phyloP scores from a whole-genome alignment of 2,113 vertebrate species.

The Odobenus rosmarus region DNA sequence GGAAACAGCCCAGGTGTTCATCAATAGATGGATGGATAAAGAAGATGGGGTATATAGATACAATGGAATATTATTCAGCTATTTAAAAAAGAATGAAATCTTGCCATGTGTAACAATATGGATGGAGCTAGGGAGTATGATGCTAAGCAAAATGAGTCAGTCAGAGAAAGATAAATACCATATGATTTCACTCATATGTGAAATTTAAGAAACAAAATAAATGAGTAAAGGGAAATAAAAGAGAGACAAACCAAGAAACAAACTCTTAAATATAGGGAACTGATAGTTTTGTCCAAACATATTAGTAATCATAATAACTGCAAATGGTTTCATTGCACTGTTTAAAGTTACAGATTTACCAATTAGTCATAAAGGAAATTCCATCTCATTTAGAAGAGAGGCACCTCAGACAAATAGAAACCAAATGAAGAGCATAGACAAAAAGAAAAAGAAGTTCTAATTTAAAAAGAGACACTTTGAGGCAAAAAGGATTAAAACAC shows the following conservation, averaged over 20 bases:
- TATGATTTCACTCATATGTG: not conserved
- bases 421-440: not conserved
- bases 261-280: not conserved
- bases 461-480: not conserved
- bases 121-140: not conserved
- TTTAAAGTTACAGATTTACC: slow-evolving; percentile 11
- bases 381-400: not conserved
- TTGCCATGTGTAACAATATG: not conserved
- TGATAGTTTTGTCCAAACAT: not conserved
- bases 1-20: not conserved
- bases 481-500: not conserved
- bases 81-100: not conserved
- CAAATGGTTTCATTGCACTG: not conserved
- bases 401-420: not conserved
- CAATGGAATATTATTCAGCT: not conserved
- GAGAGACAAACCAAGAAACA: not conserved
- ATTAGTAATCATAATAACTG: not conserved
- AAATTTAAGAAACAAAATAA: not conserved
- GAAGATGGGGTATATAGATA: not conserved
- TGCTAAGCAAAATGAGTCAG: not conserved
- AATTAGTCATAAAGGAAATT: not conserved
- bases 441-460: not conserved
- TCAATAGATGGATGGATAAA: not conserved
- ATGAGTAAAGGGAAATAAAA: not conserved
- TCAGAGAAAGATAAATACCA: not conserved